Evolutionary conservation across 2,113 vertebrate species (phyloP).

Genomic region (Hoplias malabaricus): DNA sequence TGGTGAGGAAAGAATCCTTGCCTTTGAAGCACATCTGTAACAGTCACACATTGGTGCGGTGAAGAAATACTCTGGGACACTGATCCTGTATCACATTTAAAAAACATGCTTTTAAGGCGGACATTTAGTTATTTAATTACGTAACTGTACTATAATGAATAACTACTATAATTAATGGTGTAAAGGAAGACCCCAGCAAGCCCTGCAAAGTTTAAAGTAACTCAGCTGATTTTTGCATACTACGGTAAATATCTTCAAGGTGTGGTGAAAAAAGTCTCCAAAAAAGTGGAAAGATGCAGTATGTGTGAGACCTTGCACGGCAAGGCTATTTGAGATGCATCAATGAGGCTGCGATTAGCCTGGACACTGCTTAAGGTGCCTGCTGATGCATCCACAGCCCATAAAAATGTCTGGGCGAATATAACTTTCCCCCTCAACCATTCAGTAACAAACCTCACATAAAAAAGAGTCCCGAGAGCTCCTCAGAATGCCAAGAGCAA

Average conservation of each 20-base stretch:
- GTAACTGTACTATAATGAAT: background rate
- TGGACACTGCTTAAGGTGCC: constrained; percentile 20
- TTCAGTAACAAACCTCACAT: constrained; percentile 24
- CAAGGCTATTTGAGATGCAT: background rate
- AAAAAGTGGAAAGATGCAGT: background rate
- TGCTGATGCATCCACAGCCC: constrained; percentile 29
- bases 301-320: background rate
- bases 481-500: constrained; percentile 14
- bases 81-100: background rate
- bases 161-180: background rate
- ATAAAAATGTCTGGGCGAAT: constrained; percentile 36
- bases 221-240: constrained; percentile 2
- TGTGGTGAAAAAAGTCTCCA: background rate
- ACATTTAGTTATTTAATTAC: background rate
- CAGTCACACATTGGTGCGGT: constrained; percentile 24
- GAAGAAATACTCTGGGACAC: constrained; percentile 16
- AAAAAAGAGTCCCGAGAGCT: background rate
- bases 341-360: background rate
- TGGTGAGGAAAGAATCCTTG: constrained; percentile 33
- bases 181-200: background rate
- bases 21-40: constrained; percentile 50
- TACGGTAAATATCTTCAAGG: background rate
- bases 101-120: background rate
- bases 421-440: constrained; percentile 12
- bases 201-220: background rate